phyloP scores from a whole-genome alignment of 2,797 vertebrate genomes.

The Megalops cyprinoides region DNA sequence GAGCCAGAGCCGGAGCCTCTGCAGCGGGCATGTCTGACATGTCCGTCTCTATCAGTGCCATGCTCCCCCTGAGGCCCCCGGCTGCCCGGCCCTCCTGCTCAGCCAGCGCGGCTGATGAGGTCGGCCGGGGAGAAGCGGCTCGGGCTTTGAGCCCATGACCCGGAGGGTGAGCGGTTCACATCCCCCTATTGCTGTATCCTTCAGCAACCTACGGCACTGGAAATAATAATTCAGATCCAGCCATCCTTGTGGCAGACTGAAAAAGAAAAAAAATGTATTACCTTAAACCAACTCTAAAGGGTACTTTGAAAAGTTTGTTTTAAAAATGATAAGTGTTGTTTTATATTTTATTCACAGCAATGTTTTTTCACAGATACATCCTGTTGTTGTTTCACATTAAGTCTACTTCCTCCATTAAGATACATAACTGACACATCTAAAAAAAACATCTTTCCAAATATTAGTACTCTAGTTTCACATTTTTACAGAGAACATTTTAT shows the following conservation, averaged over 20 bases:
- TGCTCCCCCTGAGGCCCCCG: too few species aligned
- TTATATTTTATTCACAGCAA: too few species aligned
- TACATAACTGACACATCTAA: too few species aligned
- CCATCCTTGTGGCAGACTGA: not conserved
- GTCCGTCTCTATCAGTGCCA: slow-evolving; percentile 2
- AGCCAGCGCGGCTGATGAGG: not conserved
- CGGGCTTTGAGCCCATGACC: not conserved
- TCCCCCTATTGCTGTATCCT: not conserved
- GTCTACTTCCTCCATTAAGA: too few species aligned
- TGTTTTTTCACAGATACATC: too few species aligned
- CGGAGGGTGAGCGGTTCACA: not conserved
- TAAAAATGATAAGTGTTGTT: too few species aligned
- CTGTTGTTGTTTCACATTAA: too few species aligned
- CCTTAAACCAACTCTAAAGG: not conserved
- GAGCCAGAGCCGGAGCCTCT: not conserved
- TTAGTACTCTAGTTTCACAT: too few species aligned
- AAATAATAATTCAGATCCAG: not conserved
- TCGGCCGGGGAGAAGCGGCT: not conserved
- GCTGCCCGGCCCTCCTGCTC: not conserved
- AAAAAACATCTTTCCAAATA: too few species aligned
- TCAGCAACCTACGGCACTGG: not conserved
- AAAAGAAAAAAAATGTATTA: not conserved
- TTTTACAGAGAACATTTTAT: too few species aligned
- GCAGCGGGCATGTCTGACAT: not conserved
- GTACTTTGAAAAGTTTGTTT: not conserved